phyloP scores from a whole-genome alignment of 2,888 invertebrate species.

The Volucella zonaria region DNA sequence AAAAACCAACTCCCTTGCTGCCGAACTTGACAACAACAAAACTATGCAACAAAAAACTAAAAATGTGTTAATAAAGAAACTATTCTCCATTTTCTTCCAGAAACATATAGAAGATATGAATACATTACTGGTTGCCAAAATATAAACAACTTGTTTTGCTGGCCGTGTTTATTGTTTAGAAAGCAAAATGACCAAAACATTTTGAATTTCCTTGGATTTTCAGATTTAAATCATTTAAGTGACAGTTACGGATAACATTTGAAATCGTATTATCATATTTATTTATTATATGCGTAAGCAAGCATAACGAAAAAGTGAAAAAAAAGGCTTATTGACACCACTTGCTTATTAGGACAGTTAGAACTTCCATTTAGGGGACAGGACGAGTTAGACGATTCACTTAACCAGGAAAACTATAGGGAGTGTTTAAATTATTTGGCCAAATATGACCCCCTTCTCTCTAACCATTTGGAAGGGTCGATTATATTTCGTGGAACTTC shows the following conservation, averaged over 20 bases:
- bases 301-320: too few relatives aligned
- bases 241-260: too few relatives aligned
- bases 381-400: background rate
- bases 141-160: slow-evolving; percentile 21
- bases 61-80: slow-evolving; percentile 17
- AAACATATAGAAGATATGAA: slow-evolving; percentile 3
- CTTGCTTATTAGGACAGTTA: background rate
- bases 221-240: too few relatives aligned
- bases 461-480: background rate
- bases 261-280: too few relatives aligned
- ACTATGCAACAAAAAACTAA: slow-evolving; percentile 16
- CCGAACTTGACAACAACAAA: slow-evolving; percentile 12
- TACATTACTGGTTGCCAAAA: background rate
- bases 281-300: too few relatives aligned
- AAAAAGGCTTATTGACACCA: too few relatives aligned
- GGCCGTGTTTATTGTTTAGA: slow-evolving; percentile 18
- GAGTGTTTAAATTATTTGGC: background rate
- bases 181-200: slow-evolving; percentile 13
- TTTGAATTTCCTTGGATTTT: background rate
- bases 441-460: too few relatives aligned
- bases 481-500: background rate
- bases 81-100: slow-evolving; percentile 1
- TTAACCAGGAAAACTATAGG: background rate
- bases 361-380: background rate
- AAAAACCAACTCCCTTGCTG: slow-evolving; percentile 17